A percentile compares a stretch with the other conserved stretches of the same genome.
Conservation (phyloP, 2,797 vertebrate species). For the Sebastiscus albofasciatus region DNA sequence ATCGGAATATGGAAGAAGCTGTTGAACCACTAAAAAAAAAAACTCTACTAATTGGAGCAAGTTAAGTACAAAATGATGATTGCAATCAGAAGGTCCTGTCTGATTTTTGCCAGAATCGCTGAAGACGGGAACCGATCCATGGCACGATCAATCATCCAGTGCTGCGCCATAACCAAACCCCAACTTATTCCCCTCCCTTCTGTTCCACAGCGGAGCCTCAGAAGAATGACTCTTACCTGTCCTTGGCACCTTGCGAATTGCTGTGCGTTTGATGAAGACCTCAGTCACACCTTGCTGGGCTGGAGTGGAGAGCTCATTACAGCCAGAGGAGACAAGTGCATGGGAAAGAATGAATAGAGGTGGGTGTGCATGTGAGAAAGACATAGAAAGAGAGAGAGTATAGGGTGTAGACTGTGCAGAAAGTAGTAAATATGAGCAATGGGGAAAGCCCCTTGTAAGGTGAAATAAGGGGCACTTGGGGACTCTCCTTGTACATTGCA, state of each 20-base stretch:
- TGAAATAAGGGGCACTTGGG: conserved; percentile 70
- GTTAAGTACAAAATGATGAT: conserved; percentile 43
- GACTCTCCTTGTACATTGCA: conserved; percentile 55
- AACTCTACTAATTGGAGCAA: conserved; percentile 55
- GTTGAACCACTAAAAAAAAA: conserved; percentile 46
- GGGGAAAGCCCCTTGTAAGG: conserved; percentile 72
- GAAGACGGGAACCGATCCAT: conserved; percentile 16
- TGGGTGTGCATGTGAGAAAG: background rate
- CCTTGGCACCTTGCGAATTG: conserved; percentile 68
- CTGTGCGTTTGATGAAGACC: conserved; percentile 70
- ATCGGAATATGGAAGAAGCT: conserved; percentile 23
- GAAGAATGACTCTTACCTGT: conserved; percentile 73
- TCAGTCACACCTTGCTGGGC: conserved; percentile 63
- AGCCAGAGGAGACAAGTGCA: conserved; percentile 52
- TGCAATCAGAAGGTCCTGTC: conserved; percentile 26
- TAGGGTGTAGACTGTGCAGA: conserved; percentile 27
- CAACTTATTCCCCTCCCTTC: conserved; percentile 16
- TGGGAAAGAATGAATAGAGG: conserved; percentile 31
- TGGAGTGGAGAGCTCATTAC: conserved; percentile 62
- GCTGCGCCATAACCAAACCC: conserved; percentile 23
- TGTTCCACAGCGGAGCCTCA: conserved; percentile 26
- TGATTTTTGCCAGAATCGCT: conserved; percentile 14
- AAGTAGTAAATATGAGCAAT: conserved; percentile 74
- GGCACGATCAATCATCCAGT: conserved; percentile 17
- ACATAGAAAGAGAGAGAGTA: background rate